These are phyloP conservation scores for Esox masquinongy DNA, from an alignment of 2,797 vertebrate genomes.

Conservation along the genomic window DNA sequence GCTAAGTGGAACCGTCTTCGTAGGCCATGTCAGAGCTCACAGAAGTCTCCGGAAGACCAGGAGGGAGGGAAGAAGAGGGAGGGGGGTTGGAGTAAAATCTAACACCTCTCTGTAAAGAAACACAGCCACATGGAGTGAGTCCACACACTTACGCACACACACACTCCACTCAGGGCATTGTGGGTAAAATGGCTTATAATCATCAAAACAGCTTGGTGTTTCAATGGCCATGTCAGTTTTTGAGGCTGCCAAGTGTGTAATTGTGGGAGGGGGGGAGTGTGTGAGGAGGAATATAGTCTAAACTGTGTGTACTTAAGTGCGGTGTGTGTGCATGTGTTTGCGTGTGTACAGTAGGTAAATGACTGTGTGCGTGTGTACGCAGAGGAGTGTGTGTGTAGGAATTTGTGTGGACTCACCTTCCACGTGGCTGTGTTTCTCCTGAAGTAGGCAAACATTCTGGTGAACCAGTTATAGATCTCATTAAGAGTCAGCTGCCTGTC, in stretches of 20 bases:
- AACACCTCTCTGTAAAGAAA: not conserved
- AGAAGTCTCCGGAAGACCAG: constrained; percentile 33
- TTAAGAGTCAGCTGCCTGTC: constrained; percentile 98
- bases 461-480: constrained; percentile 99
- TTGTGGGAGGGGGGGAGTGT: not conserved
- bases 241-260: constrained; percentile 2
- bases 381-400: not conserved
- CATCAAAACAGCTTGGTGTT: constrained; percentile 35
- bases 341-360: constrained; percentile 2
- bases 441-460: constrained; percentile 98
- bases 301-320: constrained; percentile 2
- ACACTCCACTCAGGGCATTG: constrained; percentile 6
- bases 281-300: not conserved
- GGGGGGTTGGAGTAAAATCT: constrained; percentile 1
- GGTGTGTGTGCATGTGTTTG: constrained; percentile 12
- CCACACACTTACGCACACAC: constrained; percentile 32
- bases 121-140: constrained; percentile 3
- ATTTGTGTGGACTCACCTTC: constrained; percentile 84
- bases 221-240: constrained; percentile 1
- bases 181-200: constrained; percentile 39
- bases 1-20: constrained; percentile 44
- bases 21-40: constrained; percentile 43
- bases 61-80: not conserved
- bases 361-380: not conserved
- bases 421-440: constrained; percentile 99